Base-by-base conservation (phyloP, 2,888 invertebrate genomes). In the Hofmannophila pseudospretella region DNA sequence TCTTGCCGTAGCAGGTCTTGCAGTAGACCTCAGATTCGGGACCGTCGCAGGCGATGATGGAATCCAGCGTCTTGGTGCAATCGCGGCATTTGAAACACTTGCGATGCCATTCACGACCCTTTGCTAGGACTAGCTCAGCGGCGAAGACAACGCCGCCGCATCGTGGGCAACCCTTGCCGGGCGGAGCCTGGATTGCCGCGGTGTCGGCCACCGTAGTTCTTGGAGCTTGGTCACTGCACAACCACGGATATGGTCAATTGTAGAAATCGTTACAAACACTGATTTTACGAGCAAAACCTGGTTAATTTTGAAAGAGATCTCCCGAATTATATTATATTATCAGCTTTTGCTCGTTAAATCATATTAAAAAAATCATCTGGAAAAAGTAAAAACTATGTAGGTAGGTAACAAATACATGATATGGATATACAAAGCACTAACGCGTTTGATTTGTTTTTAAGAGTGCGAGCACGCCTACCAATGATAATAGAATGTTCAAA, bases 1-100 rank as follows among this genome's bases (percentile, higher is more conserved):
- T 97, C 88, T 97, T 96, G 64, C 97, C 97, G 77, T 99, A 98
- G 85, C 98, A 99, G 65, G 96, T 95, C 85, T 96, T 97, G 88
- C 98, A 98, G 85, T 96, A 98, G 45, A 98, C 93, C 56, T 97
- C 96, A 45, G 91, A 91, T 63, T 97, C 95, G 36, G 98, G 98
- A 31, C 96, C 96, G 68, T 98, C 97, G 67, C 97, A 96, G 54
- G 97, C 97, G 62, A 95, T 97, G 71, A 97, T 96, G 34, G 97
- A 98, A 74, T 98, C 98, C 58, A 99, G 89, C 45, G 96, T 94
- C 81, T 96, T 96, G 59, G 92, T 93, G 84, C 98, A 98, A 73
- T 97, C 96, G 51, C 89, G 92, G 84, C 96, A 96, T 77, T 96
- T 96, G 89, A 93, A 96, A 80, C 96, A 96, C 80, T 95, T 95